Percentiles rank a stretch among this genome's conserved stretches.
Evolutionary conservation across 1,140 invertebrate genomes (phyloP).

Genomic region (Capitella teleta): DNA sequence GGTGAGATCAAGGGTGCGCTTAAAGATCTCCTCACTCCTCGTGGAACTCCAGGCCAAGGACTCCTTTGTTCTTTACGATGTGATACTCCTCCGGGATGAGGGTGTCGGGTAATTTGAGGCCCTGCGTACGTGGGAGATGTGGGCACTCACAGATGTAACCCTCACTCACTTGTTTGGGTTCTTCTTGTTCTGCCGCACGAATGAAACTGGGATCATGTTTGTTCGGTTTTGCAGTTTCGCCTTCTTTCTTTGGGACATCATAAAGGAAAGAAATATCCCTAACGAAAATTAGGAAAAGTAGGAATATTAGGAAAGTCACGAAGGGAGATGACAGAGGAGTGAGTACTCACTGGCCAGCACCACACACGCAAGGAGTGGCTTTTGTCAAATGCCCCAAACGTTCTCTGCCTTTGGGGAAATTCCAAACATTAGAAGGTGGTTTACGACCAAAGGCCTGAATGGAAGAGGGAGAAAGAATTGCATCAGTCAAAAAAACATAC

Average conservation of each 20-base stretch:
- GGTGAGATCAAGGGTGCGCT: not conserved
- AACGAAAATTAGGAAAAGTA: too few relatives aligned
- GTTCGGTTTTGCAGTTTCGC: constrained; percentile 19
- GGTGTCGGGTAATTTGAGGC: constrained; percentile 26
- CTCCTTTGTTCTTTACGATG: constrained; percentile 40
- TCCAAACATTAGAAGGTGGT: too few relatives aligned
- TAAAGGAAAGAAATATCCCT: constrained; percentile 43
- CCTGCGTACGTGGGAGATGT: not conserved
- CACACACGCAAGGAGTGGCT: too few relatives aligned
- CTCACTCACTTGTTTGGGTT: not conserved
- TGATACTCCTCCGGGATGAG: constrained; percentile 40
- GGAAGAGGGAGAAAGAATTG: too few relatives aligned
- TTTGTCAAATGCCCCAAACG: too few relatives aligned
- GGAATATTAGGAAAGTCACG: too few relatives aligned
- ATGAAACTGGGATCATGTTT: not conserved
- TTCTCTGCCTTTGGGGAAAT: too few relatives aligned
- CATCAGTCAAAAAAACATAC: too few relatives aligned
- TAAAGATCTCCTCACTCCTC: constrained; percentile 24
- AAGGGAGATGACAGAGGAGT: too few relatives aligned
- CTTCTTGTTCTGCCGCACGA: not conserved
- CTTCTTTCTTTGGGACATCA: constrained; percentile 29
- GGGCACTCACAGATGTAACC: not conserved
- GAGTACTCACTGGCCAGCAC: too few relatives aligned
- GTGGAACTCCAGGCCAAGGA: constrained; percentile 34
- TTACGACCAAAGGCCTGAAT: too few relatives aligned